Percentiles rank a stretch among this genome's conserved stretches.
Conservation (phyloP, 2,888 invertebrate species). For the Idaea aversata region DNA sequence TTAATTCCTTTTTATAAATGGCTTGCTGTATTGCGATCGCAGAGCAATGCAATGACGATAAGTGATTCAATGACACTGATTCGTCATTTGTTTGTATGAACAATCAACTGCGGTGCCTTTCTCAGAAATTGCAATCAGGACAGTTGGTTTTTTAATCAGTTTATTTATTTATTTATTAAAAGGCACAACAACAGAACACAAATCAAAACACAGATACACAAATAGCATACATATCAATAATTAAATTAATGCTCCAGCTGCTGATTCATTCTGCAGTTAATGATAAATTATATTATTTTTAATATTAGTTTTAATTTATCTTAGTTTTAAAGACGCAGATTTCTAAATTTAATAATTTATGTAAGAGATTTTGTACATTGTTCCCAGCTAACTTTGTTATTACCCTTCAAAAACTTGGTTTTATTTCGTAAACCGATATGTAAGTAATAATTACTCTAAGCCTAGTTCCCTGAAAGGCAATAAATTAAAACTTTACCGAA, state of each 20-base stretch:
- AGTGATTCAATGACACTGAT: conserved; percentile 26
- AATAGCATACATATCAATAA: no score
- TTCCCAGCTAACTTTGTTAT: background rate
- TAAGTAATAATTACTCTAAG: background rate
- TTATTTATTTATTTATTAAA: no score
- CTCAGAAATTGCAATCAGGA: conserved; percentile 22
- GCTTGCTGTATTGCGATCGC: conserved; percentile 5
- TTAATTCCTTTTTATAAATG: conserved; percentile 5
- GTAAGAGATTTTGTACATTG: no score
- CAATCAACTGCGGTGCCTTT: conserved; percentile 23
- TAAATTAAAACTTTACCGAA: background rate
- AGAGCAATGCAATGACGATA: background rate
- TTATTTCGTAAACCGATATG: background rate
- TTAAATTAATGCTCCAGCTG: no score
- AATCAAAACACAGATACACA: no score
- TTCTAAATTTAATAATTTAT: no score
- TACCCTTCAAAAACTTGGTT: background rate
- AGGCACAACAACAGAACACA: no score
- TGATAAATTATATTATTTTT: no score
- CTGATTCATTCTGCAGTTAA: no score
- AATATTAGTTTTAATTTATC: no score
- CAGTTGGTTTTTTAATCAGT: conserved; percentile 14
- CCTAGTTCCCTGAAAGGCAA: background rate
- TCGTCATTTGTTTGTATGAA: conserved; percentile 26
- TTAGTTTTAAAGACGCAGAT: no score